A percentile compares a stretch with the other conserved stretches of the same genome.
Evolutionary conservation across 2,888 invertebrate species (phyloP).

Genomic region (Nesidiocoris tenuis): DNA sequence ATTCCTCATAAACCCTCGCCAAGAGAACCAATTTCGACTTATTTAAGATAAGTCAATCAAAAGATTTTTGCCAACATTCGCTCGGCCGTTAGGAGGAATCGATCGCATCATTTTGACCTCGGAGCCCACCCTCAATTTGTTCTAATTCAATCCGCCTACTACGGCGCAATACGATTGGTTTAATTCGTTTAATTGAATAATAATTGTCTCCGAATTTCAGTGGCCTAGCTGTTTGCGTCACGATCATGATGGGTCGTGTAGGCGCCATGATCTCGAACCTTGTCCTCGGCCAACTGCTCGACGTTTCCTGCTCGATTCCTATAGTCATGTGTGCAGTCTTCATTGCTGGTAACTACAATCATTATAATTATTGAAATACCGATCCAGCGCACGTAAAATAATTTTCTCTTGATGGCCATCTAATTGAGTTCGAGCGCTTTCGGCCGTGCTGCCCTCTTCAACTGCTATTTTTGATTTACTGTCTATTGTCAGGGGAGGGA

Average conservation of each 20-base stretch:
- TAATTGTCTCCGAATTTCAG: constrained; percentile 55
- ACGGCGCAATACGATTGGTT: background rate
- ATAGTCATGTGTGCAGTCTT: constrained; percentile 63
- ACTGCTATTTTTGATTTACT: too few species aligned
- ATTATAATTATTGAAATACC: background rate
- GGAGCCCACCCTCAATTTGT: too few species aligned
- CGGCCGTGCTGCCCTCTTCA: too few species aligned
- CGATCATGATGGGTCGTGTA: constrained; percentile 64
- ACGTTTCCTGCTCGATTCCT: constrained; percentile 64
- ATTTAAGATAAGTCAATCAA: too few species aligned
- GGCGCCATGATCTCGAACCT: constrained; percentile 67
- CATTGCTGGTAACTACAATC: constrained; percentile 51
- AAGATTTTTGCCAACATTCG: too few species aligned
- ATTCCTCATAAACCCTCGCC: too few species aligned
- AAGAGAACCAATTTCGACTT: too few species aligned
- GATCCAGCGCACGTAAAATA: background rate
- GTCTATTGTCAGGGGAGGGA: too few species aligned
- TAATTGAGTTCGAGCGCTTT: background rate
- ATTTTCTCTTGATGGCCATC: background rate
- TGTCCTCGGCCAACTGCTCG: constrained; percentile 64
- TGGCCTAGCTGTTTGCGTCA: constrained; percentile 65
- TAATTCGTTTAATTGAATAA: constrained; percentile 1
- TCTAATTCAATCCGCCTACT: background rate
- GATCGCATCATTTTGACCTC: too few species aligned
- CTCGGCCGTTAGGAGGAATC: too few species aligned